Evolutionary conservation across 2,113 vertebrate species (phyloP).

Genomic region (Sinocyclocheilus rhinocerous): DNA sequence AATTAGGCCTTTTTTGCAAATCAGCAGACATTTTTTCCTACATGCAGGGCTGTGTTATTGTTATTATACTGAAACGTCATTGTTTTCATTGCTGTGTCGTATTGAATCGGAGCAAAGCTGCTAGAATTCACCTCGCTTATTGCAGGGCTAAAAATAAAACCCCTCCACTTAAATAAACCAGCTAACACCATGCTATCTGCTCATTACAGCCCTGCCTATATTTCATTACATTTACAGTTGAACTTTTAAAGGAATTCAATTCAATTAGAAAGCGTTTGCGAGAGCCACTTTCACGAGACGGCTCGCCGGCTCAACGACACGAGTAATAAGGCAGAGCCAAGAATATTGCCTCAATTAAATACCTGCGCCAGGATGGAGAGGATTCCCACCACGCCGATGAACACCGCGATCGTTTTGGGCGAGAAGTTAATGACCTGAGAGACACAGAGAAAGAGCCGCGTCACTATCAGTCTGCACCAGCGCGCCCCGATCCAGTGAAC

Average conservation of each 20-base stretch:
- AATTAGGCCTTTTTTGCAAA: neutral
- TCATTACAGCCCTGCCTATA: constrained; percentile 30
- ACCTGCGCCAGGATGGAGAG: constrained; percentile 95
- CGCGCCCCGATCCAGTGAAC: neutral
- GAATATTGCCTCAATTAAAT: constrained; percentile 58
- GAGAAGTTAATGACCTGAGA: constrained; percentile 90
- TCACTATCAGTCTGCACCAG: neutral
- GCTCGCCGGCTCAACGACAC: constrained; percentile 6
- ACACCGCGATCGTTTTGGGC: constrained; percentile 85
- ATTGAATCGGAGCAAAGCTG: neutral
- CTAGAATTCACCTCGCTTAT: neutral
- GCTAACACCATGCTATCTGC: neutral
- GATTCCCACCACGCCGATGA: constrained; percentile 94
- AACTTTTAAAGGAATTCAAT: constrained; percentile 29
- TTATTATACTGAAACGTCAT: neutral
- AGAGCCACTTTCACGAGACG: constrained; percentile 11
- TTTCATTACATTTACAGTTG: constrained; percentile 7
- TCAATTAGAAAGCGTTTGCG: constrained; percentile 36
- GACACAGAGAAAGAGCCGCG: constrained; percentile 27
- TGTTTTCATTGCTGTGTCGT: neutral
- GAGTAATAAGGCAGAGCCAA: neutral
- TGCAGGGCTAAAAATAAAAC: neutral
- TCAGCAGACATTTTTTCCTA: neutral
- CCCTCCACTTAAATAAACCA: neutral
- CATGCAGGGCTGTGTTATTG: neutral